These are phyloP conservation scores for Eptesicus fuscus DNA, from an alignment of 2,113 vertebrate species.

Conservation along the genomic window DNA sequence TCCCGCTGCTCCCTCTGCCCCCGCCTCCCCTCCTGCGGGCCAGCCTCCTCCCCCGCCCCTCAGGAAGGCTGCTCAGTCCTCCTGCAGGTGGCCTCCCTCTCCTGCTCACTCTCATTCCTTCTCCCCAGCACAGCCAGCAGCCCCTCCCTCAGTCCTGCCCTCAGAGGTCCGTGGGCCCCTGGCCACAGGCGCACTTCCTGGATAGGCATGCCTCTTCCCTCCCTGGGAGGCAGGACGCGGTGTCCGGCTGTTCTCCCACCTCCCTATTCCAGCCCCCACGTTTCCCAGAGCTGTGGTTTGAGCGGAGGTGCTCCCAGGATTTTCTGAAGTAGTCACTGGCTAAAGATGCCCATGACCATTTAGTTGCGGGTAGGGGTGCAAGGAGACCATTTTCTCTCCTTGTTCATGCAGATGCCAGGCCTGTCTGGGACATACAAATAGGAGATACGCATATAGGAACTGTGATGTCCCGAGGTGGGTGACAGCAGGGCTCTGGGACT, in stretches of 20 bases:
- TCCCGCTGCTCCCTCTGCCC: too few relatives aligned
- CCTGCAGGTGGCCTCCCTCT: not conserved
- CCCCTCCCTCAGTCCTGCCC: not conserved
- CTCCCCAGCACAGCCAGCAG: not conserved
- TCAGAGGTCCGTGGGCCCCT: not conserved
- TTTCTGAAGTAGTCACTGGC: not conserved
- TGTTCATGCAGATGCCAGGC: not conserved
- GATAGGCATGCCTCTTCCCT: not conserved
- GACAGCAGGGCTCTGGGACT: not conserved
- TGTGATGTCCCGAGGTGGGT: not conserved
- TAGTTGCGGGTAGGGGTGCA: not conserved
- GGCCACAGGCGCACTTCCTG: not conserved
- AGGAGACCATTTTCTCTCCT: not conserved
- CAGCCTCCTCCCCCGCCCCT: not conserved
- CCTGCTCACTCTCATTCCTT: not conserved
- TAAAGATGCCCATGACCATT: not conserved
- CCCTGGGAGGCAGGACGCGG: not conserved
- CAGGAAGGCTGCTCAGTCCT: not conserved
- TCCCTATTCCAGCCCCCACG: not conserved
- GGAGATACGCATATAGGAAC: not conserved
- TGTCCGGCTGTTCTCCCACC: not conserved
- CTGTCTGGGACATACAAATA: not conserved
- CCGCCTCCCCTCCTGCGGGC: not conserved
- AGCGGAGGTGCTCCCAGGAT: not conserved
- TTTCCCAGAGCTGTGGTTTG: not conserved